Conservation (phyloP, 2,888 invertebrate species). For the Tiliacea aurago region DNA sequence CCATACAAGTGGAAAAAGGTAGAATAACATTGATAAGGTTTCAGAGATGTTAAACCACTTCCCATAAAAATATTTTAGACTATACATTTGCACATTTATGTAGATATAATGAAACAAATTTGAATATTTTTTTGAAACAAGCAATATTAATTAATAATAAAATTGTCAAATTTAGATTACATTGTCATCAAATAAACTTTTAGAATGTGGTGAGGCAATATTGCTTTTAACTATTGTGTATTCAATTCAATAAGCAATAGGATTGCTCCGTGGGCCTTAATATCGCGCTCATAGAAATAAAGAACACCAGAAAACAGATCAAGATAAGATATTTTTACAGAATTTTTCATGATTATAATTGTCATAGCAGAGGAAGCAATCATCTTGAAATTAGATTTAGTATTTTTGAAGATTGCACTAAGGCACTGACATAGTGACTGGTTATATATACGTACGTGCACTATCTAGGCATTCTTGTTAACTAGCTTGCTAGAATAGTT, state of each 20-base stretch:
- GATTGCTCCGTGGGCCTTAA: not conserved
- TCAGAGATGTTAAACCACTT: not conserved
- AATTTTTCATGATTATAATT: not conserved
- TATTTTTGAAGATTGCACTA: conserved; percentile 30
- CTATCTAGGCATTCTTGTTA: not conserved
- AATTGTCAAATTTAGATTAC: conserved; percentile 7
- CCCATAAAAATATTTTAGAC: not conserved
- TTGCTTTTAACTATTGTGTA: not conserved
- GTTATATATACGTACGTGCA: not conserved
- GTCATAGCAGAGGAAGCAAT: not conserved
- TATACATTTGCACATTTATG: conserved; percentile 6
- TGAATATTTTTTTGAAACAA: not conserved
- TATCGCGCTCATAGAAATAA: not conserved
- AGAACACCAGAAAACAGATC: not conserved
- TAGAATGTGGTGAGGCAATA: not conserved
- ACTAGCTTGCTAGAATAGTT: conserved; percentile 3
- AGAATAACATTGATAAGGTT: not conserved
- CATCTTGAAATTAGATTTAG: not conserved
- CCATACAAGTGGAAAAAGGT: not conserved
- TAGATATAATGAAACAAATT: not conserved
- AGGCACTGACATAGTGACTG: not conserved
- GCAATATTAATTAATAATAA: not conserved
- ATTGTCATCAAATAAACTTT: not conserved
- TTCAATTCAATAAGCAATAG: conserved; percentile 15
- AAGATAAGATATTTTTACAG: not conserved